Percentiles rank a stretch among this genome's conserved stretches.
These are phyloP conservation scores for Cephus sareptanus DNA, from an alignment of 2,888 invertebrate species.

Conservation along the genomic window DNA sequence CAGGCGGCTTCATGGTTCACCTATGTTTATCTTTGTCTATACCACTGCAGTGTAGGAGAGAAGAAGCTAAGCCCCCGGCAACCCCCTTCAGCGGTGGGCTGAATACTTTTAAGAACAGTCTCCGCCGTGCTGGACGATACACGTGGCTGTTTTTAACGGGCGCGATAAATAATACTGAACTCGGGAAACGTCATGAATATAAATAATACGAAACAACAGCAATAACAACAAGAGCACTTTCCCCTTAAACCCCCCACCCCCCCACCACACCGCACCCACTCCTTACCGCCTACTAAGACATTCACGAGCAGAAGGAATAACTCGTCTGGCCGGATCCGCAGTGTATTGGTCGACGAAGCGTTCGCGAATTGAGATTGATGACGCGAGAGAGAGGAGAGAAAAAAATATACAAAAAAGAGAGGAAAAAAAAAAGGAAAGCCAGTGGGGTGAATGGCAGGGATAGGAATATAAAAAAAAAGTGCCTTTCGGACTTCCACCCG, in stretches of 20 bases:
- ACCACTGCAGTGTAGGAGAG: not conserved
- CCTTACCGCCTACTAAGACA: not conserved
- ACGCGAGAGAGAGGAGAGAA: constrained; percentile 11
- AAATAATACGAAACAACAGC: not conserved
- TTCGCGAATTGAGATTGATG: constrained; percentile 6
- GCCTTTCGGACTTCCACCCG: not conserved
- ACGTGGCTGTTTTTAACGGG: not conserved
- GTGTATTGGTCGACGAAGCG: constrained; percentile 4
- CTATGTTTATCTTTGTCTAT: not conserved
- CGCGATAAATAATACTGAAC: not conserved
- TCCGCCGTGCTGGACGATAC: not conserved
- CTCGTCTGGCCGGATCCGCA: not conserved
- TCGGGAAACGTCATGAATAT: no score
- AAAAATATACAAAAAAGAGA: constrained; percentile 3
- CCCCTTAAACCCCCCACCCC: not conserved
- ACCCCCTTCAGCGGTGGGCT: not conserved
- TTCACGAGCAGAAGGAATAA: not conserved
- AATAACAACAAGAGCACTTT: not conserved
- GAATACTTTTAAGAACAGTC: not conserved
- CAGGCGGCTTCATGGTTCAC: not conserved
- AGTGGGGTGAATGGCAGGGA: not conserved
- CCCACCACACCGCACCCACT: not conserved
- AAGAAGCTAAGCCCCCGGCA: not conserved
- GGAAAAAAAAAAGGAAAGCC: not conserved
- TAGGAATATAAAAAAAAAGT: not conserved